phyloP scores from a whole-genome alignment of 2,113 vertebrate genomes.

The Mormoops blainvillei region DNA sequence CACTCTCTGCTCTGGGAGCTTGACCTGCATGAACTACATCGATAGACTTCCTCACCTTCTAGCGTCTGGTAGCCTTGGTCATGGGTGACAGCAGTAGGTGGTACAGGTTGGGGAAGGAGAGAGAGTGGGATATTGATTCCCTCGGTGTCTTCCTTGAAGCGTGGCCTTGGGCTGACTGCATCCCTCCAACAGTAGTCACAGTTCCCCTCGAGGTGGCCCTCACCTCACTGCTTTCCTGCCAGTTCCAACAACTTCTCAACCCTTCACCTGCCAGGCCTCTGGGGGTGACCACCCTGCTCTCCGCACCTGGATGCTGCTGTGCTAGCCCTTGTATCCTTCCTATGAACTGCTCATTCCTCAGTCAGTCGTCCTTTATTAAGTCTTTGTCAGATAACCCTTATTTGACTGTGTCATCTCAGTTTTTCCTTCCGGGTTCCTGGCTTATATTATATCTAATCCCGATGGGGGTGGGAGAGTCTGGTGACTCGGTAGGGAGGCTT shows the following conservation, averaged over 20 bases:
- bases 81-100: neutral
- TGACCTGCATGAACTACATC: neutral
- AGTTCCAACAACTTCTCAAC: neutral
- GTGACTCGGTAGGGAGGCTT: neutral
- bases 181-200: neutral
- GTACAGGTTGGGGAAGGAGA: neutral
- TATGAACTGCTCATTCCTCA: neutral
- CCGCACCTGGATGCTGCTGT: neutral
- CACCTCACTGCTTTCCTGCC: neutral
- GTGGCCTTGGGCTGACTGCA: neutral
- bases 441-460: neutral
- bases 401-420: neutral
- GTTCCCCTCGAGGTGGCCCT: neutral
- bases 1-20: neutral
- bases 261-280: neutral
- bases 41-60: neutral
- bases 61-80: neutral
- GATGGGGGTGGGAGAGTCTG: neutral
- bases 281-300: neutral
- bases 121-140: neutral
- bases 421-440: neutral
- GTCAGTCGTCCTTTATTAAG: neutral
- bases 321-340: neutral
- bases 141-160: neutral
- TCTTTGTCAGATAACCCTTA: neutral